Conservation (phyloP, 2,888 invertebrate species). For the Aproaerema taeniolella region DNA sequence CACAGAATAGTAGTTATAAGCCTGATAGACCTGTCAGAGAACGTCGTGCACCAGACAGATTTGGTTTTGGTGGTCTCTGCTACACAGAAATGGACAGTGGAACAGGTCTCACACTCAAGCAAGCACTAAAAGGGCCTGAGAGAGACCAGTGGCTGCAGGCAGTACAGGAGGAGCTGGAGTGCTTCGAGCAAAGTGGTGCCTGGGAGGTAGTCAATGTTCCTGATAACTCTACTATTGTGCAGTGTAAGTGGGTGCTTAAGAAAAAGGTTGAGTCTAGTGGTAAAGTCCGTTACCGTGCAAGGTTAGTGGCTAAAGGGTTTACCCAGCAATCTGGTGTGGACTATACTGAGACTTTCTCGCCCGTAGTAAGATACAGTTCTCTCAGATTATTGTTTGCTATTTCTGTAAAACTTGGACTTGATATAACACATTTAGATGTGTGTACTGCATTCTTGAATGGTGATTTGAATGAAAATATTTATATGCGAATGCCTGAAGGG, state of each 20-base stretch:
- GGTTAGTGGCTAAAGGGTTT: constrained; percentile 17
- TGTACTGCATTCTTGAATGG: constrained; percentile 16
- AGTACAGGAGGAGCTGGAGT: constrained; percentile 13
- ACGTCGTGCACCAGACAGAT: constrained; percentile 4
- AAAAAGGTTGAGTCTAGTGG: constrained; percentile 14
- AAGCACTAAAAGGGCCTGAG: constrained; percentile 13
- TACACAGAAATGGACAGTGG: constrained; percentile 1
- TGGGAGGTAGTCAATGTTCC: constrained; percentile 12
- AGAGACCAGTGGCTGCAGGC: constrained; percentile 12
- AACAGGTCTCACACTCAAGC: not conserved
- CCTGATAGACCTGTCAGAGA: constrained; percentile 3
- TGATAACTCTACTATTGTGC: constrained; percentile 8
- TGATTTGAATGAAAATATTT: constrained; percentile 11
- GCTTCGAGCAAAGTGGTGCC: constrained; percentile 13
- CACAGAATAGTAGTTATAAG: constrained; percentile 3
- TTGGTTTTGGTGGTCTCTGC: constrained; percentile 2
- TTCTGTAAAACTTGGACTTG: constrained; percentile 4
- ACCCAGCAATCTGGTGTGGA: constrained; percentile 14
- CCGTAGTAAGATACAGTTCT: constrained; percentile 15
- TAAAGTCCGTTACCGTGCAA: constrained; percentile 10
- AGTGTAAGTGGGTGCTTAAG: constrained; percentile 17
- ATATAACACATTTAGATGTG: constrained; percentile 14
- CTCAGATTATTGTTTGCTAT: constrained; percentile 16
- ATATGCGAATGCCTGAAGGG: constrained; percentile 12
- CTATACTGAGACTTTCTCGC: constrained; percentile 15